These are phyloP conservation scores for Mylabris sibirica DNA, from an alignment of 2,888 invertebrate species.

Conservation along the genomic window DNA sequence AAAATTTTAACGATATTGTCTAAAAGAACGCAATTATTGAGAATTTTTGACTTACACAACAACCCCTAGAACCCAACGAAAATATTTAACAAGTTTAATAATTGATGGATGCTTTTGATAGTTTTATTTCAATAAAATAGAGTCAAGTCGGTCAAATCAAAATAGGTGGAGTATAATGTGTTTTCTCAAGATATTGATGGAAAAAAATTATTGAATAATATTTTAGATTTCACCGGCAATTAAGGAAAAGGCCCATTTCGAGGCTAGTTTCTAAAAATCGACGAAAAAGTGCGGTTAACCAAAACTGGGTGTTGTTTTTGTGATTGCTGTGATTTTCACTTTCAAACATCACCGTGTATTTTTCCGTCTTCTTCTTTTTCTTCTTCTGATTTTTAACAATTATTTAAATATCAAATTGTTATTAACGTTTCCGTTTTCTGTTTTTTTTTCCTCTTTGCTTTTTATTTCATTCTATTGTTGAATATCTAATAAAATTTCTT, in stretches of 20 bases:
- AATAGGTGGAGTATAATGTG: too few relatives aligned
- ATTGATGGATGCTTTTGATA: too few relatives aligned
- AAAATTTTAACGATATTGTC: too few relatives aligned
- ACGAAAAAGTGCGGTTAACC: conserved; percentile 9
- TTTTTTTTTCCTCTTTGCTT: too few relatives aligned
- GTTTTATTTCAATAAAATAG: too few relatives aligned
- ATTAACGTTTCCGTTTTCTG: not conserved
- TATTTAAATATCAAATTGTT: not conserved
- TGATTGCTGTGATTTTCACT: not conserved
- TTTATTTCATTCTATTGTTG: not conserved
- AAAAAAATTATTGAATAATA: not conserved
- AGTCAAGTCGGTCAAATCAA: too few relatives aligned
- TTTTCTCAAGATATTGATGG: not conserved
- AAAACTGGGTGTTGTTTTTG: not conserved
- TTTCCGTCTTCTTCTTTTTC: not conserved
- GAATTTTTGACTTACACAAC: too few relatives aligned
- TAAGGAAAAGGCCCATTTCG: not conserved
- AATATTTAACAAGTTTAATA: too few relatives aligned
- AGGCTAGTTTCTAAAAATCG: not conserved
- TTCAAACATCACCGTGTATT: not conserved
- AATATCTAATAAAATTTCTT: not conserved
- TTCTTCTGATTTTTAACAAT: not conserved
- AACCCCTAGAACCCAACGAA: too few relatives aligned
- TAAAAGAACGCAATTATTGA: too few relatives aligned
- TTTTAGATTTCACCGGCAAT: not conserved